phyloP scores from a whole-genome alignment of 2,888 invertebrate species.

The Zygaena filipendulae region DNA sequence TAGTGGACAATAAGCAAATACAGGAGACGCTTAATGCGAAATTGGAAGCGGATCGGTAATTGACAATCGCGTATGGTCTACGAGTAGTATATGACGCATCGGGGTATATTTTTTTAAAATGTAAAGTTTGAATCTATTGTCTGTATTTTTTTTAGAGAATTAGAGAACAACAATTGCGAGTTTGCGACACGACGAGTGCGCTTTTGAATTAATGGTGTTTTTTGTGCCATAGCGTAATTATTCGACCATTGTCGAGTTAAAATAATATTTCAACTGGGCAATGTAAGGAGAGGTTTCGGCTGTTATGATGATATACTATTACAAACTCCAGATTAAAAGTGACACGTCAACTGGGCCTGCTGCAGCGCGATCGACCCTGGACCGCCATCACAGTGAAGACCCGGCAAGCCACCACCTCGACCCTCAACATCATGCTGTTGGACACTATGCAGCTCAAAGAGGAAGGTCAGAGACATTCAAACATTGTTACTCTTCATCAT shows the following conservation, averaged over 20 bases:
- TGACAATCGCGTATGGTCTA: no score
- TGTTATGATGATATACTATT: no score
- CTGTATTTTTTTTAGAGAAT: no score
- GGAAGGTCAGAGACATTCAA: constrained; percentile 64
- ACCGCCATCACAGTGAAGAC: constrained; percentile 75
- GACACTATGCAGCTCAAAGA: constrained; percentile 66
- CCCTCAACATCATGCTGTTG: constrained; percentile 65
- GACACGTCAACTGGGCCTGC: constrained; percentile 55
- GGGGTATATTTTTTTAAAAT: no score
- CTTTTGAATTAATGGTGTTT: no score
- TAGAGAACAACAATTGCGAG: no score
- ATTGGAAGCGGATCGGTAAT: constrained; percentile 46
- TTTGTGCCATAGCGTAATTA: no score
- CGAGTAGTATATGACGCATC: not conserved
- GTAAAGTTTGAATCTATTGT: no score
- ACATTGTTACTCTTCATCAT: not conserved
- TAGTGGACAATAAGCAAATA: constrained; percentile 49
- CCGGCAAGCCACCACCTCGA: constrained; percentile 69
- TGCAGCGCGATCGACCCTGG: constrained; percentile 69
- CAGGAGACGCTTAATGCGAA: constrained; percentile 39
- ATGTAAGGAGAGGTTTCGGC: no score
- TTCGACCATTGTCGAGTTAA: no score
- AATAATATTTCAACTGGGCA: no score
- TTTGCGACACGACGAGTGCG: no score
- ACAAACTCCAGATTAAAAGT: constrained; percentile 49